Evolutionary conservation across 1,140 invertebrate species (phyloP), one percentile per base, ranked within the genome.

Genomic region (Platorchestia sp.): DNA sequence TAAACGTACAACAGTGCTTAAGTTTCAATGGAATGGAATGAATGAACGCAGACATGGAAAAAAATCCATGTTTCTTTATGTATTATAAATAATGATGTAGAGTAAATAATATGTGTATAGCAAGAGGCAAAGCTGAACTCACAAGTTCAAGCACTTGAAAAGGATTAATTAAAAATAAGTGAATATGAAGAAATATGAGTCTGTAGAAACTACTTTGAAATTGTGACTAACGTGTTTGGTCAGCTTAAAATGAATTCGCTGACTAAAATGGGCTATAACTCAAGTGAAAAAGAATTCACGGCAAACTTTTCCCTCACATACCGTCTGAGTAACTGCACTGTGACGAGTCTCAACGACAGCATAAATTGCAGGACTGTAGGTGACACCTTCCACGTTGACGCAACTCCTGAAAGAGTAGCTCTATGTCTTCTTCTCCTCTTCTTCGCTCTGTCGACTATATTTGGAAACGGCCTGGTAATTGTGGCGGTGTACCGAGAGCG

Each of bases 391-490:
- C 47, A 87, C 51, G n/a, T 96, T 0, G 95, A 95, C n/a, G 91
- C 96, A 41, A 96, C 96, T 7, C 96, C 96, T 6, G 96, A 96
- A 95, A 95, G 95, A 90, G 51, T 96, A 6, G 59, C 96, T 3
- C 95, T 96, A 47, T 96, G 96, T 86, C 95, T 97, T 0, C 95
- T 98, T 0, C 96, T 98, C 0, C 96, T 97, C 22, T 95, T 98
- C 0, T 98, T 98, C 96, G 98, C 98, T 36, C 97, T 98, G 0
- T 97, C 97, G 0, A 98, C 98, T 0, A 97, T 98, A 43, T 98
- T 98, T 96, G 98, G 98, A 0, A 98, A 98, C 97, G 97, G 97
- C 10, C 97, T 98, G 19, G 98, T 98, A 0, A 98, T 98, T 95
- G 97, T 98, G 0, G 98, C 98, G 0, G 98, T 98, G 19, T 97